Evolutionary conservation across 1,140 invertebrate species (phyloP), one percentile per base, ranked within the genome.

Genomic region (Drosophila neocordata): DNA sequence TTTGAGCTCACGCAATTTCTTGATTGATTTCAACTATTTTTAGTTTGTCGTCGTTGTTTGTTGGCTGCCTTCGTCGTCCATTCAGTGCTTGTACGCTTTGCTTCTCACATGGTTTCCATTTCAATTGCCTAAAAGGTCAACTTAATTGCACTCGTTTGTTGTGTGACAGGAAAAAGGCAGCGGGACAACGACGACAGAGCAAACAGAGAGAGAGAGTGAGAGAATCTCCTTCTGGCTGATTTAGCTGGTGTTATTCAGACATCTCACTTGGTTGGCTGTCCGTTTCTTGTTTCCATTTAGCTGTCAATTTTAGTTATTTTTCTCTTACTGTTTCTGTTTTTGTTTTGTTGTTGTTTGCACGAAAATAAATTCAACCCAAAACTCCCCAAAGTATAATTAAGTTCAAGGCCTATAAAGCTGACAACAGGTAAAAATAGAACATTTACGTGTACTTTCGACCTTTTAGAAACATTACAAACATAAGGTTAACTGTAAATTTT

Each of bases 121-220:
- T 76, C 72, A 76, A 76, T 76, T 76, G 73, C 51, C 65, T 35
- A 55, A 69, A 75, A 76, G 73, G 73, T 76, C 73, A 76, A 69
- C 56, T 37, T 69, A 58, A 69, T 76, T 76, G 65, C 53, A 69
- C 48, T 58, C 37, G 18, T 75, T 20, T 63, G 27, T 31, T 9
- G 37, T 27, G 41, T 15, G 55, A 22, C 69, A 31, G 24, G 15
- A 24, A 31, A 31, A 31, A 31, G 27, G 4, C 27, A 6, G 27
- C 4, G 27, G 27, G 27, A 31, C 27, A 6, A 31, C 27, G 22
- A 24, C 22, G 22, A 24, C 27, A 31, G 27, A 31, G 27, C 27
- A 7, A 31, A 7, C 27, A 31, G 6, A 31, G 4, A 31, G n/a
- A n/a, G n/a, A n/a, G n/a, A n/a, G n/a, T n/a, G n/a, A n/a, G n/a